These are phyloP conservation scores for Fragum whitleyi DNA, from an alignment of 2,888 invertebrate genomes.

Conservation along the genomic window DNA sequence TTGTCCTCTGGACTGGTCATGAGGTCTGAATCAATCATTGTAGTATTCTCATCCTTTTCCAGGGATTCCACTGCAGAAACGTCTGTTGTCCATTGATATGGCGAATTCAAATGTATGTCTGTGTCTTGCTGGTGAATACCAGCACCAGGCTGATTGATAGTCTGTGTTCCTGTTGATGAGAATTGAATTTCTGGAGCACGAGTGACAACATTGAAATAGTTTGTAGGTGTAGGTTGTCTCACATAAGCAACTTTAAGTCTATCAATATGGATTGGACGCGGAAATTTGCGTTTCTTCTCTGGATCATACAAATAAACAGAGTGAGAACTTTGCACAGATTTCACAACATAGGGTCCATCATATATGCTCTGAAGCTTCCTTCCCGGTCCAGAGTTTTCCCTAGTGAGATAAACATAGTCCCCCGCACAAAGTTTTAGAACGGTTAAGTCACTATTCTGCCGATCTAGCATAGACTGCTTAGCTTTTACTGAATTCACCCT, in stretches of 20 bases:
- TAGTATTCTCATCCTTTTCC: too few relatives aligned
- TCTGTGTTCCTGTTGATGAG: constrained; percentile 30
- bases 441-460: constrained; percentile 25
- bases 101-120: too few relatives aligned
- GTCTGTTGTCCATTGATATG: too few relatives aligned
- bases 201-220: constrained; percentile 31
- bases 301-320: constrained; percentile 34
- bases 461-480: constrained; percentile 32
- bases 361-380: constrained; percentile 32
- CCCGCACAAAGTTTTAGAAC: constrained; percentile 21
- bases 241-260: constrained; percentile 36
- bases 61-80: too few relatives aligned
- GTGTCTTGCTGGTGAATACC: too few relatives aligned
- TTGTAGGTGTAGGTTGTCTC: constrained; percentile 30
- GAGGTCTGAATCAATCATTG: too few relatives aligned
- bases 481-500: constrained; percentile 16
- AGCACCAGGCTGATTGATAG: not conserved
- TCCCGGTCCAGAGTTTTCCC: constrained; percentile 22
- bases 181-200: constrained; percentile 4
- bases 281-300: constrained; percentile 15
- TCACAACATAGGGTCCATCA: constrained; percentile 41
- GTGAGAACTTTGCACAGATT: constrained; percentile 37
- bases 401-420: constrained; percentile 46
- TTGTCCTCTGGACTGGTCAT: too few relatives aligned
- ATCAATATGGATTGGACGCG: constrained; percentile 39